These are phyloP conservation scores for Aphis craccivora DNA, from an alignment of 1,140 invertebrate species.

Conservation along the genomic window DNA sequence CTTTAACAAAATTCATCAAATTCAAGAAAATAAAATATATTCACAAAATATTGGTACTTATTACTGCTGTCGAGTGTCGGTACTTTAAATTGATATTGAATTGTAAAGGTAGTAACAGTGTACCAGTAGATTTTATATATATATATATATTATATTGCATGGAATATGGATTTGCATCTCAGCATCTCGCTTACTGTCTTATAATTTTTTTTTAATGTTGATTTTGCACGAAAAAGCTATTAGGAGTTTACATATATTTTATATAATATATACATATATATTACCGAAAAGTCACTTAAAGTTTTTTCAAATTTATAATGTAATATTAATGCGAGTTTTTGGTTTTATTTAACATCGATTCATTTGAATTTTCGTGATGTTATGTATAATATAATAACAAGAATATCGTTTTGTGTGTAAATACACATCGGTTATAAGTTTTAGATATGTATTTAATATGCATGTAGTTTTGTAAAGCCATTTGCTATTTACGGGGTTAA, in stretches of 20 bases:
- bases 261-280: not conserved
- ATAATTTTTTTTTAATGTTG: slow-evolving; percentile 36
- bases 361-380: not conserved
- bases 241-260: not conserved
- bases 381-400: not conserved
- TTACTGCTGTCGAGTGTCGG: too few species aligned
- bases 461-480: not conserved
- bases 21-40: too few species aligned
- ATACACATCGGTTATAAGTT: not conserved
- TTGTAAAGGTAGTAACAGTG: not conserved
- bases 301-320: slow-evolving; percentile 37
- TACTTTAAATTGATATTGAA: not conserved
- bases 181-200: not conserved
- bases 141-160: not conserved
- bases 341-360: slow-evolving; percentile 34
- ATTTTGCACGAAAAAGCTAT: slow-evolving; percentile 52
- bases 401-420: not conserved
- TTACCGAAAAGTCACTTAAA: slow-evolving; percentile 33
- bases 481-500: not conserved
- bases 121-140: not conserved
- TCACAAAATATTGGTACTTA: too few species aligned
- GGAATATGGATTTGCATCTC: not conserved
- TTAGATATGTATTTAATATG: not conserved
- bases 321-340: slow-evolving; percentile 44
- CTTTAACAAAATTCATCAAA: too few species aligned